Percentiles rank a stretch among this genome's conserved stretches.
These are phyloP conservation scores for Brachyptera putata DNA, from an alignment of 2,888 invertebrate species.

Conservation along the genomic window DNA sequence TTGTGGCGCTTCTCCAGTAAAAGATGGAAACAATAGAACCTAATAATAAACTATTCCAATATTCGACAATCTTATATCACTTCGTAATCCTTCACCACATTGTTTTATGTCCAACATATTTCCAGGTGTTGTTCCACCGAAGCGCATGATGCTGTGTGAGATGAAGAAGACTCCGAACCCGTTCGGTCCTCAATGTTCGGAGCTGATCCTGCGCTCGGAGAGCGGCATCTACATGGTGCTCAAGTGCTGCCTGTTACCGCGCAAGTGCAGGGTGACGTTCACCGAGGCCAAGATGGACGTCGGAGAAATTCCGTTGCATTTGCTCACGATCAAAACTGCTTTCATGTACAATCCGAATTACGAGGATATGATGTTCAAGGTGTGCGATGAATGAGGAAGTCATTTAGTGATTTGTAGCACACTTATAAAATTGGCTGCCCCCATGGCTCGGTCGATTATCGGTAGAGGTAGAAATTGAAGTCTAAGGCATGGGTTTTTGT, in stretches of 20 bases:
- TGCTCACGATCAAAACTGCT: constrained; percentile 34
- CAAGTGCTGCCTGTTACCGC: constrained; percentile 32
- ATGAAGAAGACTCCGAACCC: constrained; percentile 41
- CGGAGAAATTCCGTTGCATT: constrained; percentile 44
- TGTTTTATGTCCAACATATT: too few species aligned
- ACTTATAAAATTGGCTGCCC: too few species aligned
- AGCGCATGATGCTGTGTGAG: constrained; percentile 46
- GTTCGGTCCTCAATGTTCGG: constrained; percentile 36
- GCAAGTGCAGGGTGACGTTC: constrained; percentile 35
- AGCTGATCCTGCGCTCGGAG: constrained; percentile 40
- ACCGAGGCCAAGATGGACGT: constrained; percentile 37
- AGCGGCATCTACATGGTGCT: constrained; percentile 39
- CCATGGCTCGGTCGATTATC: too few species aligned
- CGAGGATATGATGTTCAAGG: constrained; percentile 21
- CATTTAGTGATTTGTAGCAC: too few species aligned
- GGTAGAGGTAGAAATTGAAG: too few species aligned
- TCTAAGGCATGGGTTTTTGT: too few species aligned
- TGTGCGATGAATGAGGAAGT: background rate
- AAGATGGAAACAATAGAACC: too few species aligned
- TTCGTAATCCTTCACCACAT: too few species aligned
- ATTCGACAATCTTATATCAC: too few species aligned
- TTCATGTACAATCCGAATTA: constrained; percentile 36
- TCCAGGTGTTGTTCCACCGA: constrained; percentile 3
- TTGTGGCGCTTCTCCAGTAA: too few species aligned
- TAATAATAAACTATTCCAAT: too few species aligned